phyloP scores from a whole-genome alignment of 2,888 invertebrate species.

The Ethmia dodecea region DNA sequence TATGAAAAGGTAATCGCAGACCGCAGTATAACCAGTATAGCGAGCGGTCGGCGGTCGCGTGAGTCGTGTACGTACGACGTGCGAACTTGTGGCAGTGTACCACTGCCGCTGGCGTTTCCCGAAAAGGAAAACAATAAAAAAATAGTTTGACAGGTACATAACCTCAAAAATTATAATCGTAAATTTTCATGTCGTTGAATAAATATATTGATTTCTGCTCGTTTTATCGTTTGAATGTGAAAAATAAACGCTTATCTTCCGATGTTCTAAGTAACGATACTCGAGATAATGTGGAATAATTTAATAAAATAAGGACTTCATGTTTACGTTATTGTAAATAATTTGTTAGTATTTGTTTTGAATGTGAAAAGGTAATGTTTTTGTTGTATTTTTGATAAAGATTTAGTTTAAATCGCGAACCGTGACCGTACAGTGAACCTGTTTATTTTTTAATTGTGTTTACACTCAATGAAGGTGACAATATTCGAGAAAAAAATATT shows the following conservation, averaged over 20 bases:
- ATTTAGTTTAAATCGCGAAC: not conserved
- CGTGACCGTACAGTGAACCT: too few species aligned
- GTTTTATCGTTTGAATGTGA: slow-evolving; percentile 19
- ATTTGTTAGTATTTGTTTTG: slow-evolving; percentile 18
- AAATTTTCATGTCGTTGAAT: slow-evolving; percentile 23
- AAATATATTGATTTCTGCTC: slow-evolving; percentile 33
- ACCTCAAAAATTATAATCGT: slow-evolving; percentile 26
- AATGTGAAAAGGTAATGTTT: slow-evolving; percentile 23
- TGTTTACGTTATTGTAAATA: slow-evolving; percentile 20
- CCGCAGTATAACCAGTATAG: slow-evolving; percentile 1
- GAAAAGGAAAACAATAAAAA: slow-evolving; percentile 23
- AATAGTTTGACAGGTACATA: slow-evolving; percentile 63
- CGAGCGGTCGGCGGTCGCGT: too few species aligned
- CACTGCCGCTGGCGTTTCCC: not conserved
- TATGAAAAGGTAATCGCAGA: slow-evolving; percentile 17
- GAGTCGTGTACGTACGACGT: too few species aligned
- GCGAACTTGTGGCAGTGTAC: too few species aligned
- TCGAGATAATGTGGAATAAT: slow-evolving; percentile 35
- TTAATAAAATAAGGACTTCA: slow-evolving; percentile 20
- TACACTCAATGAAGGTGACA: not conserved
- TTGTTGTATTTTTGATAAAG: slow-evolving; percentile 14
- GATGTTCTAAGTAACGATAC: slow-evolving; percentile 24
- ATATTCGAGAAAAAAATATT: not conserved
- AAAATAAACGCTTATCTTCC: slow-evolving; percentile 18
- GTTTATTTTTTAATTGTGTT: not conserved